phyloP scores from a whole-genome alignment of 2,113 vertebrate genomes.

The Hymenochirus boettgeri region DNA sequence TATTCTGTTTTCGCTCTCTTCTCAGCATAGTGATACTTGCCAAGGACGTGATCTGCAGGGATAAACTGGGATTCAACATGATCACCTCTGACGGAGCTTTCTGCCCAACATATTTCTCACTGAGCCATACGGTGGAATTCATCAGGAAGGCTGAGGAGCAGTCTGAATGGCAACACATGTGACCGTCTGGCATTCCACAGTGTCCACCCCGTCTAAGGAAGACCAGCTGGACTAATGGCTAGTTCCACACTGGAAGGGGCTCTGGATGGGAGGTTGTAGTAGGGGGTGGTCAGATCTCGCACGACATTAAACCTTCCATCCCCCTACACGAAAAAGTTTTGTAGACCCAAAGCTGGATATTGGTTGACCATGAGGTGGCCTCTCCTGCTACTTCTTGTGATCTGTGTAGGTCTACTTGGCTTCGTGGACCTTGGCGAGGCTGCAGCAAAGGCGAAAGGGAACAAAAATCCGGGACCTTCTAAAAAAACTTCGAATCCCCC shows the following conservation, averaged over 20 bases:
- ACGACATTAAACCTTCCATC: too few species aligned
- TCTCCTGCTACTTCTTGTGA: constrained; percentile 66
- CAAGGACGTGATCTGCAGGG: neutral
- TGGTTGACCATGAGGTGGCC: constrained; percentile 63
- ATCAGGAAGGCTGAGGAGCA: constrained; percentile 8
- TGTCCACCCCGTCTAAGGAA: neutral
- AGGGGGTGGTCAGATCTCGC: too few species aligned
- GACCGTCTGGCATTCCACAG: neutral
- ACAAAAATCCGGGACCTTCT: constrained; percentile 46
- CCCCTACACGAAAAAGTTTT: too few species aligned
- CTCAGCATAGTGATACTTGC: constrained; percentile 1
- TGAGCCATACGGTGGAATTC: constrained; percentile 16
- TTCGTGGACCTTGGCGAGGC: constrained; percentile 54
- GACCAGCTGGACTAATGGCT: constrained; percentile 13
- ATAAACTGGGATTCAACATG: neutral
- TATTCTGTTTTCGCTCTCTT: neutral
- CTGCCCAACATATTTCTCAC: neutral
- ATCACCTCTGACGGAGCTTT: neutral
- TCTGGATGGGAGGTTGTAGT: neutral
- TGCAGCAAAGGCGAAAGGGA: constrained; percentile 56
- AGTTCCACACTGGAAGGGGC: constrained; percentile 1
- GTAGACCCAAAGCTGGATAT: neutral
- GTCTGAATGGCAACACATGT: constrained; percentile 10
- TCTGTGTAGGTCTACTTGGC: constrained; percentile 66
- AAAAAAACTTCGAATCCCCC: constrained; percentile 44